Evolutionary conservation across 1,140 invertebrate species (phyloP).

Genomic region (Pseudomyrmex pallidus): DNA sequence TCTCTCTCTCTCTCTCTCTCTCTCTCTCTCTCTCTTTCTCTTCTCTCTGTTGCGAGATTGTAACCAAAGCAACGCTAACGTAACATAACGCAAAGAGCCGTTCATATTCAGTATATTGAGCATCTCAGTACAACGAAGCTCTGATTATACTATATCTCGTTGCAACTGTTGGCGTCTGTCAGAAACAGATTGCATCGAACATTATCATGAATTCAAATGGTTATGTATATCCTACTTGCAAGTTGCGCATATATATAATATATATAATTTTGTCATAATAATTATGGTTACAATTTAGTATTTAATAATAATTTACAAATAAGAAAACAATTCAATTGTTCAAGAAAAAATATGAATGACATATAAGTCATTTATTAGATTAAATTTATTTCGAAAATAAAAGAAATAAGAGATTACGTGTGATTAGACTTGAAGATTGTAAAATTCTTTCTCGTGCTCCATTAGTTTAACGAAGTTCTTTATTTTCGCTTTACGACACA

Average conservation of each 20-base stretch:
- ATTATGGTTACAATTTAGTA: neutral
- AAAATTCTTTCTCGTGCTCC: neutral
- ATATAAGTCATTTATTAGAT: neutral
- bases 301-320: neutral
- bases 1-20: no score
- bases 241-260: neutral
- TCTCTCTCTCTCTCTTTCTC: no score
- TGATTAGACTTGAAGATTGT: neutral
- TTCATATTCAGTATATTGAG: conserved; percentile 31
- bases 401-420: neutral
- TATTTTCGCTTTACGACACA: neutral
- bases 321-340: no score
- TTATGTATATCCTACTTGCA: neutral
- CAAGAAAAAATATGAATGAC: neutral
- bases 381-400: neutral
- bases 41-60: no score
- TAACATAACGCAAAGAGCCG: conserved; percentile 10
- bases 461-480: conserved; percentile 4
- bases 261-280: neutral
- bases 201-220: conserved; percentile 6
- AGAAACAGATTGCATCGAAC: conserved; percentile 6
- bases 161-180: conserved; percentile 24
- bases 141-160: conserved; percentile 41
- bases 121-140: conserved; percentile 11
- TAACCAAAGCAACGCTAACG: no score